These are phyloP conservation scores for Caradrina kadenii DNA, from an alignment of 2,888 invertebrate species.

Conservation along the genomic window DNA sequence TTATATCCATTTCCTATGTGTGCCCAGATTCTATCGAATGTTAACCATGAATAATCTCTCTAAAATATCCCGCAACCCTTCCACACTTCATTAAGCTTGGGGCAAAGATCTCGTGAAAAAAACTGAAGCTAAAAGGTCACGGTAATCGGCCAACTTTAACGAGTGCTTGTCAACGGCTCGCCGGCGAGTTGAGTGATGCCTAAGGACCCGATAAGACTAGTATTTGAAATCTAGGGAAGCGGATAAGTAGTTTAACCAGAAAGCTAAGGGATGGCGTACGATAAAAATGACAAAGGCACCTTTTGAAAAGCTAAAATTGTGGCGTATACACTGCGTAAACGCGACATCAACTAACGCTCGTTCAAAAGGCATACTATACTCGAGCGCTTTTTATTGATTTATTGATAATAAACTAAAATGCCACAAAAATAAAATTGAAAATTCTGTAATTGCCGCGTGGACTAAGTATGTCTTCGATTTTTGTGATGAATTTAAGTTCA, in stretches of 20 bases:
- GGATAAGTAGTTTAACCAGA: neutral
- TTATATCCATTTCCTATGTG: no score
- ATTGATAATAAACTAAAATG: no score
- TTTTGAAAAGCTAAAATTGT: no score
- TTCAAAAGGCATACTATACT: no score
- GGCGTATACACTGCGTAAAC: no score
- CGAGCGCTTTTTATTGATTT: no score
- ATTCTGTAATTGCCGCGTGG: no score
- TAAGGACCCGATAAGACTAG: constrained; percentile 49
- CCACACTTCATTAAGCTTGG: constrained; percentile 60
- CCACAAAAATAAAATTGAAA: no score
- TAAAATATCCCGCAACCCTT: constrained; percentile 38
- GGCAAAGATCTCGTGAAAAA: constrained; percentile 66
- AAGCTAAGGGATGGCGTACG: neutral
- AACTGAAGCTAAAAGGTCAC: constrained; percentile 62
- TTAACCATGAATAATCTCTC: constrained; percentile 29
- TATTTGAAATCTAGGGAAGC: constrained; percentile 2
- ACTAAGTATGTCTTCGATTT: neutral
- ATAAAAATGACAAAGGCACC: neutral
- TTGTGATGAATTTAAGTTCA: no score
- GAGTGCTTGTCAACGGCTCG: constrained; percentile 78
- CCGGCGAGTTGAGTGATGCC: constrained; percentile 76
- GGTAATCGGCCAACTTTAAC: constrained; percentile 81
- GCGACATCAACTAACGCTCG: no score
- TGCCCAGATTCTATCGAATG: neutral